Evolutionary conservation across 1,140 invertebrate species (phyloP).

Genomic region (Psix sp.): DNA sequence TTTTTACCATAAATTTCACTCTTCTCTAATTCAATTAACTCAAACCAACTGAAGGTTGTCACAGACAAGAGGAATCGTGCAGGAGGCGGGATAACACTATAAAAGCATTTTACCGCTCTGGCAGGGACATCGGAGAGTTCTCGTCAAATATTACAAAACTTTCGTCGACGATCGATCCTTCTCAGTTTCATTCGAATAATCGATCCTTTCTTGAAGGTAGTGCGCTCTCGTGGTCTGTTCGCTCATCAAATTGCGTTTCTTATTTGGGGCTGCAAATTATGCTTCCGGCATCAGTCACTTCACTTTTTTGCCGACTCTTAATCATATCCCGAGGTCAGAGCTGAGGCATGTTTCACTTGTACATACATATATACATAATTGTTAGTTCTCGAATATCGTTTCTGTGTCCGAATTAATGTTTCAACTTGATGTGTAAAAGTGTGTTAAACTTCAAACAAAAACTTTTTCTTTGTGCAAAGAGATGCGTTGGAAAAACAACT

Average conservation of each 20-base stretch:
- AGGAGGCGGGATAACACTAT: no score
- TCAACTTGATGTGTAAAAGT: no score
- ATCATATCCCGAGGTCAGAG: slow-evolving; percentile 54
- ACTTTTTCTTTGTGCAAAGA: no score
- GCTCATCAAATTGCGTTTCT: slow-evolving; percentile 34
- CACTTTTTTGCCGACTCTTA: slow-evolving; percentile 53
- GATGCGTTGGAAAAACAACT: no score
- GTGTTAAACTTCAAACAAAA: no score
- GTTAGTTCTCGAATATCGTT: no score
- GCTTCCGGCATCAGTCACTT: slow-evolving; percentile 51
- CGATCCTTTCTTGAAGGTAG: slow-evolving; percentile 47
- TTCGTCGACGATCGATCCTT: slow-evolving; percentile 58
- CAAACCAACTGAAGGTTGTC: no score
- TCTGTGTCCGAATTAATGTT: no score
- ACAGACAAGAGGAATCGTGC: no score
- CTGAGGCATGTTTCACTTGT: slow-evolving; percentile 23
- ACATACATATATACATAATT: background rate
- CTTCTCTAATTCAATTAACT: no score
- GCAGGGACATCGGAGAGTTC: slow-evolving; percentile 27
- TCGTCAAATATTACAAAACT: slow-evolving; percentile 52
- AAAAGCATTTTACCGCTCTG: slow-evolving; percentile 30
- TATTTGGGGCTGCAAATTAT: slow-evolving; percentile 50
- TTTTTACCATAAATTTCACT: no score
- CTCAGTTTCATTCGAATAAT: slow-evolving; percentile 57
- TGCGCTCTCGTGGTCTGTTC: slow-evolving; percentile 43